Conservation (phyloP, 2,797 vertebrate species). For the Podargus strigoides region DNA sequence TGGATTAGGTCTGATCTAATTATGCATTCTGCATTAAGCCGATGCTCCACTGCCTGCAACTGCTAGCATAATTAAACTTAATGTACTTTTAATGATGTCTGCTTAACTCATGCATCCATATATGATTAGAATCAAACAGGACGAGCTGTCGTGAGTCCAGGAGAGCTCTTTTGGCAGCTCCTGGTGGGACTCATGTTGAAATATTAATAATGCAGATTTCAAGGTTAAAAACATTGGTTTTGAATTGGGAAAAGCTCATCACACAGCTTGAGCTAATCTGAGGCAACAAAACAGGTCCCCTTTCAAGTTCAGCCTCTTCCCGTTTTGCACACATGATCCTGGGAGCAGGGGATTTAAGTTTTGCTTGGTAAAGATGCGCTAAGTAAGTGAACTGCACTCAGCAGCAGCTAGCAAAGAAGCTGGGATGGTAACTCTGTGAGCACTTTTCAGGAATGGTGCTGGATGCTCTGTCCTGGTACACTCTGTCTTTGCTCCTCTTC, state of each 20-base stretch:
- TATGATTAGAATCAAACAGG: constrained; percentile 71
- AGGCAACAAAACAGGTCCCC: constrained; percentile 29
- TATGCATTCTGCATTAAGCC: constrained; percentile 68
- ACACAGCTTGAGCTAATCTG: constrained; percentile 40
- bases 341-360: background rate
- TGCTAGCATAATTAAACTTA: constrained; percentile 78
- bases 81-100: constrained; percentile 80
- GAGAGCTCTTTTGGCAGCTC: constrained; percentile 16
- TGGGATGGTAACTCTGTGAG: background rate
- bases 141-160: constrained; percentile 55
- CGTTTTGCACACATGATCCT: background rate
- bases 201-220: constrained; percentile 59
- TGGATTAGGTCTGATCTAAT: constrained; percentile 73
- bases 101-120: constrained; percentile 73
- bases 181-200: constrained; percentile 43
- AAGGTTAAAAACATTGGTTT: constrained; percentile 54
- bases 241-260: constrained; percentile 42
- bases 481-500: background rate
- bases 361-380: background rate
- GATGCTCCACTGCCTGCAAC: constrained; percentile 54
- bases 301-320: constrained; percentile 25
- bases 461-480: background rate
- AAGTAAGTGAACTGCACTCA: background rate
- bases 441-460: background rate
- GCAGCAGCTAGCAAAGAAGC: background rate